A percentile compares a stretch with the other conserved stretches of the same genome.
Evolutionary conservation across 2,888 invertebrate species (phyloP).

Genomic region (Phyllotreta striolata): DNA sequence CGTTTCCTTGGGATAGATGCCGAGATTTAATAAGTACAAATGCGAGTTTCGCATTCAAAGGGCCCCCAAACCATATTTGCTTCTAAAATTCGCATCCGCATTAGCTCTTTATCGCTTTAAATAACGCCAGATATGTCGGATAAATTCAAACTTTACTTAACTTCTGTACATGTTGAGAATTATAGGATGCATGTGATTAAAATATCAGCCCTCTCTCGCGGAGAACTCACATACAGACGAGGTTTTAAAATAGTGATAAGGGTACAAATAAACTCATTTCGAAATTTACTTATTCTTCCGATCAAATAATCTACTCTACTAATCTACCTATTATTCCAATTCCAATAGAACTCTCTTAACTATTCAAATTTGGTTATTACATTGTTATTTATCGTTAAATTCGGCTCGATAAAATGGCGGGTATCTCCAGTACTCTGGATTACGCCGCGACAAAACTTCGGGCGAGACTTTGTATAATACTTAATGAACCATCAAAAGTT

Average conservation of each 20-base stretch:
- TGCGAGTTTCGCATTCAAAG: background rate
- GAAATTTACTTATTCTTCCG: too few relatives aligned
- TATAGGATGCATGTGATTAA: constrained; percentile 26
- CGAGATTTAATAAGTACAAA: constrained; percentile 4
- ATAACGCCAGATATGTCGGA: constrained; percentile 25
- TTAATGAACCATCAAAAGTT: constrained; percentile 32
- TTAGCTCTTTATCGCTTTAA: constrained; percentile 28
- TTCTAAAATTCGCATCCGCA: constrained; percentile 21
- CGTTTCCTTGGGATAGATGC: too few relatives aligned
- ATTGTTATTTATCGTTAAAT: too few relatives aligned
- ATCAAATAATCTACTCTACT: too few relatives aligned
- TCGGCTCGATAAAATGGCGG: too few relatives aligned
- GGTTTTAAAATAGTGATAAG: background rate
- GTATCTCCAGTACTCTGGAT: too few relatives aligned
- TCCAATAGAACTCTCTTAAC: background rate
- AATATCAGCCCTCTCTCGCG: constrained; percentile 21
- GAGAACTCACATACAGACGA: background rate
- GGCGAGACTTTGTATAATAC: constrained; percentile 27
- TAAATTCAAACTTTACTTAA: constrained; percentile 27
- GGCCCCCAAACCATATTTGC: constrained; percentile 21
- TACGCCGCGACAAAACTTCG: constrained; percentile 4
- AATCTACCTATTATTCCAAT: too few relatives aligned
- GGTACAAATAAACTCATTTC: constrained; percentile 1
- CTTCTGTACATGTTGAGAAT: constrained; percentile 28
- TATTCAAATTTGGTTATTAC: constrained; percentile 1